A percentile compares a stretch with the other conserved stretches of the same genome.
Evolutionary conservation across 1,140 invertebrate genomes (phyloP).

Genomic region (Cepaea nemoralis): DNA sequence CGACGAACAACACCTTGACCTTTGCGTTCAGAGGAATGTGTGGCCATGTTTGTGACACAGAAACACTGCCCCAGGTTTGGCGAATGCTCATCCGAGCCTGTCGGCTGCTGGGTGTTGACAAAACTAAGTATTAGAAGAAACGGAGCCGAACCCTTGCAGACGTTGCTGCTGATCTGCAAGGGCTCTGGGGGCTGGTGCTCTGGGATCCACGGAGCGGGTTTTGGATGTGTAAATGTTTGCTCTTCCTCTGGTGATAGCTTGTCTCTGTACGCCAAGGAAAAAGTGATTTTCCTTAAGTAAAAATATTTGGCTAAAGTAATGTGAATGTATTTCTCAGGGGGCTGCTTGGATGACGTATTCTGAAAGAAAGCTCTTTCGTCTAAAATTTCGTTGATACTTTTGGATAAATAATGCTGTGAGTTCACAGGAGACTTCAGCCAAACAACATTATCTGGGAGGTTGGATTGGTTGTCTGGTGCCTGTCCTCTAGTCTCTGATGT

Average conservation of each 20-base stretch:
- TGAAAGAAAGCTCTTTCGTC: not conserved
- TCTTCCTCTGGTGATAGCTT: not conserved
- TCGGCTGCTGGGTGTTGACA: constrained; percentile 5
- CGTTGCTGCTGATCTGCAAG: not conserved
- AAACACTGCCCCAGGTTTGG: constrained; percentile 47
- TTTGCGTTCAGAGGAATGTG: not conserved
- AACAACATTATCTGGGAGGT: not conserved
- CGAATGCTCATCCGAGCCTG: constrained; percentile 34
- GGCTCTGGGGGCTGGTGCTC: not conserved
- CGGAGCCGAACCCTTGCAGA: not conserved
- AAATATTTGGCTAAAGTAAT: constrained; percentile 7
- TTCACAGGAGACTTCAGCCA: not conserved
- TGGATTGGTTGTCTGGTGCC: not conserved
- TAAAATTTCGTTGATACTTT: not conserved
- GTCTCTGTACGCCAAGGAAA: not conserved
- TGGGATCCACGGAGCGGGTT: not conserved
- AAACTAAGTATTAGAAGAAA: constrained; percentile 14
- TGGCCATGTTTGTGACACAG: constrained; percentile 36
- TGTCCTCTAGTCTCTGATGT: too few species aligned
- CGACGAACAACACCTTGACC: constrained; percentile 48
- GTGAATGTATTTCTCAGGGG: not conserved
- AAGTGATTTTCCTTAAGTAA: not conserved
- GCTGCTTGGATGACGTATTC: not conserved
- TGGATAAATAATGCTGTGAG: not conserved
- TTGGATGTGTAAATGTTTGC: not conserved